Base-by-base conservation (phyloP, 2,888 invertebrate species). In the Bursaphelenchus okinawaensis region DNA sequence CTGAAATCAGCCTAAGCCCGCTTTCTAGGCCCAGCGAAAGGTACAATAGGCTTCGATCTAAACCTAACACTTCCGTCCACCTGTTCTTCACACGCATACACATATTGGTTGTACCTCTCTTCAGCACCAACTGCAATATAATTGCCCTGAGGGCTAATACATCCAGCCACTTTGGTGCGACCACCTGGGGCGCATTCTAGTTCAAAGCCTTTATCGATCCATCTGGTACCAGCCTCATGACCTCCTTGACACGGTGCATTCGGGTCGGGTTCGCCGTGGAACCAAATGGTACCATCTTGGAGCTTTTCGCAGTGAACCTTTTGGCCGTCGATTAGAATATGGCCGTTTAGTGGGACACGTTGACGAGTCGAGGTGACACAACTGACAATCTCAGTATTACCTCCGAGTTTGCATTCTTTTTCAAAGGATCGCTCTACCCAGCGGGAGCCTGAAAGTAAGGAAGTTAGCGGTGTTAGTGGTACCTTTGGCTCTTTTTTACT, bases 201-300 rank as follows among this genome's bases (percentile, higher is more conserved):
- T 24, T 60, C 60, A 28, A 60, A 60, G 12, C 52, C 60, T 51
- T 52, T 51, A n/a, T 60, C 60, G 22, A 60, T 24, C 60, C 60
- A 60, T 1, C 60, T 50, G 19, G 52, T 51, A 6, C 60, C 60
- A n/a, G 40, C 40, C n/a, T 40, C 40, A 40, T 40, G 40, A 12
- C 40, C 40, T 3, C 40, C 40, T 4, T 40, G 40, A n/a, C 40
- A 40, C 1, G 40, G n/a, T 12, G 40, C 40, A 4, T 40, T 40
- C 40, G 40, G 40, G n/a, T 40, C 40, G 40, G 40, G 40, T n/a
- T 40, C 40, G 40, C 40, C 40, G 40, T 40, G 40, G 40, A 40
- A 40, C 40, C 40, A 40, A 4, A 40, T n/a, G 6, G 40, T 40
- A 40, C 40, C 40, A 40, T 40, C 40, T 40, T 40, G 40, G n/a